These are phyloP conservation scores for Cheiracanthium punctorium DNA, from an alignment of 2,888 invertebrate species.

Conservation along the genomic window DNA sequence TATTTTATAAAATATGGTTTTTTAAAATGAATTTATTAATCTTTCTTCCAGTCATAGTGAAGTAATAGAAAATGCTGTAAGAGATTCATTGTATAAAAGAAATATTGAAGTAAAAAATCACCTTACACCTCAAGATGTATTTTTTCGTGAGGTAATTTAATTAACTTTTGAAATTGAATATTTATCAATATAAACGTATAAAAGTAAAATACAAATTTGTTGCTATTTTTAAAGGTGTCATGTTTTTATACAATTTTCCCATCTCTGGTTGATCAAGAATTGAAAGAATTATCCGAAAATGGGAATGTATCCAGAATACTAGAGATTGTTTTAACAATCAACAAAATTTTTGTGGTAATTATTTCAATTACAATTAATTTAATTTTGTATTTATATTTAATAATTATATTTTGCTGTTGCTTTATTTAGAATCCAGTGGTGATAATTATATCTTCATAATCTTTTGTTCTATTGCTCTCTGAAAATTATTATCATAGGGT, in stretches of 20 bases:
- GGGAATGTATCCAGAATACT: slow-evolving; percentile 80
- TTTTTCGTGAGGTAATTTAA: slow-evolving; percentile 80
- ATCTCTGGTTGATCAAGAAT: slow-evolving; percentile 80
- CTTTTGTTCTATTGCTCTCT: too few relatives aligned
- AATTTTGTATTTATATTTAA: too few relatives aligned
- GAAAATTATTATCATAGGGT: too few relatives aligned
- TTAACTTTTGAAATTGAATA: too few relatives aligned
- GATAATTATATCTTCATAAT: too few relatives aligned
- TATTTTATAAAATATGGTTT: too few relatives aligned
- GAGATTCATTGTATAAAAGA: slow-evolving; percentile 77
- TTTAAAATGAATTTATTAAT: not conserved
- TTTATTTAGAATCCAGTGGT: too few relatives aligned
- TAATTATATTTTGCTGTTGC: too few relatives aligned
- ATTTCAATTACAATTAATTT: too few relatives aligned
- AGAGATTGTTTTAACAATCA: slow-evolving; percentile 79
- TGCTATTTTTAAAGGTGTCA: slow-evolving; percentile 78
- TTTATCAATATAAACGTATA: too few relatives aligned
- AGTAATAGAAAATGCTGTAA: slow-evolving; percentile 80
- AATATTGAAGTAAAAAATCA: slow-evolving; percentile 75
- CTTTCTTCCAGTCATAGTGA: slow-evolving; percentile 73
- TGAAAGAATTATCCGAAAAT: slow-evolving; percentile 81
- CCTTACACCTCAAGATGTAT: slow-evolving; percentile 84
- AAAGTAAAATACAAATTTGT: not conserved
- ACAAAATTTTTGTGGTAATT: slow-evolving; percentile 80
- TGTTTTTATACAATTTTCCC: slow-evolving; percentile 82